A percentile compares a stretch with the other conserved stretches of the same genome.
These are phyloP conservation scores for Eremophila alpestris DNA, from an alignment of 2,797 vertebrate species.

Conservation along the genomic window DNA sequence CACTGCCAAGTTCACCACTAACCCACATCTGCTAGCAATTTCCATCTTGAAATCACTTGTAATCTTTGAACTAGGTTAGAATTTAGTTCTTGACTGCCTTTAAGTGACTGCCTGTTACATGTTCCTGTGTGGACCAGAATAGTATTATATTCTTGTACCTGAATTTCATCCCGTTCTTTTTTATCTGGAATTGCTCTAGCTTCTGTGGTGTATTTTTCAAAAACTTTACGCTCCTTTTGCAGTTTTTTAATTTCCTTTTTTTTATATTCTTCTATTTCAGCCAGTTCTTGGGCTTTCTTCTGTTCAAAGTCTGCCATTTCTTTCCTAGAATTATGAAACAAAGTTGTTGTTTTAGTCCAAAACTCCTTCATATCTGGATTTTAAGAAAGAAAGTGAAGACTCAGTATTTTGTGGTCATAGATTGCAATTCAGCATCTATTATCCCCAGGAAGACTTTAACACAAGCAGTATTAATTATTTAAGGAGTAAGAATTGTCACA, in stretches of 20 bases:
- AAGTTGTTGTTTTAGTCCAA: background rate
- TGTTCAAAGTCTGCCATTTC: conserved; percentile 87
- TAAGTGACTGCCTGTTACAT: background rate
- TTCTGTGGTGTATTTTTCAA: conserved; percentile 87
- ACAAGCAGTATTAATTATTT: background rate
- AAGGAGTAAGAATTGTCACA: background rate
- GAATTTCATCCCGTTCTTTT: conserved; percentile 94
- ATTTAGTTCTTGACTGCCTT: background rate
- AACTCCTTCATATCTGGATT: background rate
- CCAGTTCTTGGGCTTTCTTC: conserved; percentile 82
- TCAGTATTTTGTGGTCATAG: background rate
- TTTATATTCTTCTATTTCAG: conserved; percentile 88
- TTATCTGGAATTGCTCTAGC: conserved; percentile 92
- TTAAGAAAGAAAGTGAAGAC: background rate
- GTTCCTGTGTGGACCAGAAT: background rate
- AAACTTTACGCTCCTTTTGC: conserved; percentile 90
- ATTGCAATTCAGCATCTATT: background rate
- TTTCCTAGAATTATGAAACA: conserved; percentile 78
- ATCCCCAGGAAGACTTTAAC: background rate
- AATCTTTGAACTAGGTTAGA: background rate
- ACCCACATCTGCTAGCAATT: background rate
- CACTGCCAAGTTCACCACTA: background rate
- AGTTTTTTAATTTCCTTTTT: conserved; percentile 89
- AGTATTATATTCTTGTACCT: conserved; percentile 77
- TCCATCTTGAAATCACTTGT: background rate